These are phyloP conservation scores for Anodontia alba DNA, from an alignment of 2,888 invertebrate genomes.

Conservation along the genomic window DNA sequence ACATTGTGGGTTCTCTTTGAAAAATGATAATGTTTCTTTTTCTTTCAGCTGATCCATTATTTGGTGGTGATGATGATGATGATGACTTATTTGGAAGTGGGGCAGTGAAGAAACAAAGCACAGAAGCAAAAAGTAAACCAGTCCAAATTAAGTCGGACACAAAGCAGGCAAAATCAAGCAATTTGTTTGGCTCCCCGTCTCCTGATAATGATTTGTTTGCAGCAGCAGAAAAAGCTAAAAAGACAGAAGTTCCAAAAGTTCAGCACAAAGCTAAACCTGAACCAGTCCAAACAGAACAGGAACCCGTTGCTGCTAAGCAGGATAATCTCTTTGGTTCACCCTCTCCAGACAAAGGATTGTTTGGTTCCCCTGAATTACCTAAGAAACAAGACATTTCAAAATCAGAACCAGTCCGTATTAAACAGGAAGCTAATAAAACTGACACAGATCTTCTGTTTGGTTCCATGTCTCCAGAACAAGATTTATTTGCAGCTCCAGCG, in stretches of 20 bases:
- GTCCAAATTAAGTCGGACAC: slow-evolving; percentile 6
- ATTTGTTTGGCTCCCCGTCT: not conserved
- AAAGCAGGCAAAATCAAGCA: not conserved
- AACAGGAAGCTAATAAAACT: not conserved
- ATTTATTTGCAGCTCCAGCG: slow-evolving; percentile 20
- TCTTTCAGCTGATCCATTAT: slow-evolving; percentile 51
- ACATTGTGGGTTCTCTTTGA: too few relatives aligned
- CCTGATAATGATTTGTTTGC: slow-evolving; percentile 30
- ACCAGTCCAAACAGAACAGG: not conserved
- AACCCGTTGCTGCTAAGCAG: not conserved
- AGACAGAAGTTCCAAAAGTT: not conserved
- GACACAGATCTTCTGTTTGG: not conserved
- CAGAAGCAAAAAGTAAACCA: slow-evolving; percentile 26
- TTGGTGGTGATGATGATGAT: slow-evolving; percentile 48
- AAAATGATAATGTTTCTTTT: too few relatives aligned
- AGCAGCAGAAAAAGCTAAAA: not conserved
- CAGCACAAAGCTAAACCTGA: not conserved
- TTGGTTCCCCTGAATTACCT: slow-evolving; percentile 42
- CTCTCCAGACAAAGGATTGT: slow-evolving; percentile 54
- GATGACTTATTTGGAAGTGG: slow-evolving; percentile 45
- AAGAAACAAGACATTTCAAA: not conserved
- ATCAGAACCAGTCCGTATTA: slow-evolving; percentile 10
- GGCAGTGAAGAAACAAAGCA: slow-evolving; percentile 18
- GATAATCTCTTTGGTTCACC: slow-evolving; percentile 1
- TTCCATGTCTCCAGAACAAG: slow-evolving; percentile 23